Evolutionary conservation across 2,797 vertebrate species (phyloP).

Genomic region (Micrastur ruficollis): DNA sequence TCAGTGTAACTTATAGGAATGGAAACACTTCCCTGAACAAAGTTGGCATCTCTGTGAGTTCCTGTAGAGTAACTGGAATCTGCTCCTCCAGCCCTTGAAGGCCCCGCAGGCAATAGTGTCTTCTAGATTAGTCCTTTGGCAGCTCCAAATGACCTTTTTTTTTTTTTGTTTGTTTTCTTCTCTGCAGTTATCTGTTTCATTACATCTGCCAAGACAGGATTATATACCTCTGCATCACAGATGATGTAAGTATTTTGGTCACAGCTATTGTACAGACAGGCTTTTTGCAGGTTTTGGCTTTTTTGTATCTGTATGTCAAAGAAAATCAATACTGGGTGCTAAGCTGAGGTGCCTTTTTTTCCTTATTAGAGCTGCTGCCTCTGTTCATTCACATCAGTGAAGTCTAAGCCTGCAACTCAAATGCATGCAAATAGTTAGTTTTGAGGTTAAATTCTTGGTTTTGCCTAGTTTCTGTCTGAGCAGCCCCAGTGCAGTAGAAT

Average conservation of each 20-base stretch:
- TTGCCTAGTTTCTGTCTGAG: not conserved
- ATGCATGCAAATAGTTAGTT: not conserved
- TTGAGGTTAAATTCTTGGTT: not conserved
- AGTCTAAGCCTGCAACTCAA: not conserved
- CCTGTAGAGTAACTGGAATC: not conserved
- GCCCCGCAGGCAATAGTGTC: not conserved
- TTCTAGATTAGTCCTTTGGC: not conserved
- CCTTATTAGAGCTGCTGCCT: not conserved
- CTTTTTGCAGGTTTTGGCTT: not conserved
- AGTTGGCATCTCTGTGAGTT: not conserved
- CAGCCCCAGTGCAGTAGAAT: not conserved
- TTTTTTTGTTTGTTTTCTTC: not conserved
- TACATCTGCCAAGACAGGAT: constrained; percentile 99
- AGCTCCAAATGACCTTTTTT: not conserved
- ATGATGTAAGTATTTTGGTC: constrained; percentile 88
- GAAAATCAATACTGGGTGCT: not conserved
- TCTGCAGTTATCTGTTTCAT: constrained; percentile 93
- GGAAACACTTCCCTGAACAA: not conserved
- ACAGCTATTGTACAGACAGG: not conserved
- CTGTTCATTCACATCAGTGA: not conserved
- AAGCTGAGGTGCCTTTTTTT: not conserved
- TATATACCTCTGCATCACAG: constrained; percentile 96
- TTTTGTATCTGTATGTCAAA: not conserved
- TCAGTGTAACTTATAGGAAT: not conserved
- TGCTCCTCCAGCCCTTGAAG: not conserved